phyloP scores from a whole-genome alignment of 2,888 invertebrate genomes.

The Salpingus planirostris region DNA sequence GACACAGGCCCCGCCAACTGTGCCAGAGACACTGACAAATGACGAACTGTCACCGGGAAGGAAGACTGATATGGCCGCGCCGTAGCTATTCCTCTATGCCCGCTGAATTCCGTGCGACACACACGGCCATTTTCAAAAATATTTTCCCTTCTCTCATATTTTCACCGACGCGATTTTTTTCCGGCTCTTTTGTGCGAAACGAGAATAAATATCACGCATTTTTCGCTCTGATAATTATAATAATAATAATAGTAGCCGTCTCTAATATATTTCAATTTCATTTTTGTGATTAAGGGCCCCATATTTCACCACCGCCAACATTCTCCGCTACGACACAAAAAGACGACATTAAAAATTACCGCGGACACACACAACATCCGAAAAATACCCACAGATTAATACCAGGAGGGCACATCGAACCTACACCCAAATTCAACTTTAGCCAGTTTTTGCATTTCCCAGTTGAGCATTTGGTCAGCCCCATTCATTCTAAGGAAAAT shows the following conservation, averaged over 20 bases:
- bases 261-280: slow-evolving; percentile 39
- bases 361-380: slow-evolving; percentile 1
- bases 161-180: slow-evolving; percentile 29
- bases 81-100: slow-evolving; percentile 39
- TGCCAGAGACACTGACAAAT: slow-evolving; percentile 46
- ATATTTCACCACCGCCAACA: slow-evolving; percentile 25
- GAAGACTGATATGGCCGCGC: slow-evolving; percentile 46
- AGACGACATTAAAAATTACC: slow-evolving; percentile 10
- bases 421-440: too few species aligned
- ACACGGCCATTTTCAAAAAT: slow-evolving; percentile 40
- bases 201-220: slow-evolving; percentile 38
- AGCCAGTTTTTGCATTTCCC: too few species aligned
- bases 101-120: slow-evolving; percentile 37
- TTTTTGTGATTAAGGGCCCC: slow-evolving; percentile 29
- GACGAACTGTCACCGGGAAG: slow-evolving; percentile 47
- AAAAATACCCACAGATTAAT: too few species aligned
- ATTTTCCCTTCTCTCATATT: slow-evolving; percentile 35
- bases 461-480: too few species aligned
- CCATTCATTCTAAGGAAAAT: too few species aligned
- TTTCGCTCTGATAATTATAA: slow-evolving; percentile 40
- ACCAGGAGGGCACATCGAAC: too few species aligned
- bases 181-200: slow-evolving; percentile 23
- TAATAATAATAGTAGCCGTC: slow-evolving; percentile 32
- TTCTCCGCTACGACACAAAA: slow-evolving; percentile 15
- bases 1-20: slow-evolving; percentile 44